Conservation (phyloP, 2,797 vertebrate genomes). For the Pteronotus mesoamericanus region DNA sequence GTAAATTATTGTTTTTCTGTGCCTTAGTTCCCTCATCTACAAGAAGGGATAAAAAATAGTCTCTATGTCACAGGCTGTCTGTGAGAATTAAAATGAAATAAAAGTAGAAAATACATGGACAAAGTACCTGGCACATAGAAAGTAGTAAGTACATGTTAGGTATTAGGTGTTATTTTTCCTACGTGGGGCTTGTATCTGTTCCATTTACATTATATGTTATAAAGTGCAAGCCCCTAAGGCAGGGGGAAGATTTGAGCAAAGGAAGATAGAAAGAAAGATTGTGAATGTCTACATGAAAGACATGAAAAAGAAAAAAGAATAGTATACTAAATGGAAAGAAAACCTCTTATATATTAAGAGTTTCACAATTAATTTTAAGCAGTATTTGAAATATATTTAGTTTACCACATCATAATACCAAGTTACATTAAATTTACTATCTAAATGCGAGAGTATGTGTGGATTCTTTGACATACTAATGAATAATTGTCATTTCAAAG, state of each 20-base stretch:
- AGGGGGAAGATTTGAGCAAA: neutral
- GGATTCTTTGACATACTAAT: slow-evolving; percentile 22
- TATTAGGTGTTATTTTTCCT: neutral
- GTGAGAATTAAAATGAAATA: slow-evolving; percentile 20
- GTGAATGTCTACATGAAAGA: neutral
- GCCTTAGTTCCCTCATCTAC: neutral
- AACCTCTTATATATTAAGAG: neutral
- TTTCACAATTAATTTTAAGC: neutral
- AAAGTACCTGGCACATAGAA: neutral
- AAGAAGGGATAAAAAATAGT: neutral
- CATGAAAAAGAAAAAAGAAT: neutral
- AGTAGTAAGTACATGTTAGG: neutral
- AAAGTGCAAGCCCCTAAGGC: neutral
- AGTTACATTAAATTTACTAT: neutral
- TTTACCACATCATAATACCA: neutral
- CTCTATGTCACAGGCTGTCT: neutral
- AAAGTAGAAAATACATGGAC: neutral
- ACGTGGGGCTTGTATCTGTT: neutral
- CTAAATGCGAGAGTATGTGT: neutral
- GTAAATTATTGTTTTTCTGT: neutral
- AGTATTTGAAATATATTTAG: neutral
- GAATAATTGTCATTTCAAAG: slow-evolving; percentile 30
- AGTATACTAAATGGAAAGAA: neutral
- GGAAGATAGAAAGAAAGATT: neutral
- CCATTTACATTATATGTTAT: neutral